Base-by-base conservation (phyloP, 53 echinoderm and acorn worm species). In the Paelopatides confundens region DNA sequence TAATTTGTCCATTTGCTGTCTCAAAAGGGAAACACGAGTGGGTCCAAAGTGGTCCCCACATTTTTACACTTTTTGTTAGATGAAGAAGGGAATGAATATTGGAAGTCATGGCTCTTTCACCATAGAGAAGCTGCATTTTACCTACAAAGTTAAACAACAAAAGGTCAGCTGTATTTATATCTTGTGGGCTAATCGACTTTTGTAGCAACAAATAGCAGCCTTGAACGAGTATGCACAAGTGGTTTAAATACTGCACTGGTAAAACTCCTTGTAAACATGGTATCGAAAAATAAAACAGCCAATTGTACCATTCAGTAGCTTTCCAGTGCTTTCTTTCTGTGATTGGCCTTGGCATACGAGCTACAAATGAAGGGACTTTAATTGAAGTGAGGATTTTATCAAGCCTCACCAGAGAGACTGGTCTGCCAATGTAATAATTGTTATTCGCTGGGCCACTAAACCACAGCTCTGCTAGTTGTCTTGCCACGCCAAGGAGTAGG, bases 261-360 rank as follows among this genome's bases (percentile, higher is more conserved):
- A 91, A 54, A 37, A 91, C 66, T 9, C 87, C 89, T 18, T 86
- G 86, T 1, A 92, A 48, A 39, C 94, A 94, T 14, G 92, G 91
- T 3, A 94, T 6, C 0, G 36, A 28, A n/a, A 71, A 83, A 36
- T 62, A 81, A 17, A 88, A 27, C 3, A 88, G 32, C 88, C 88
- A 88, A 23, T 32, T 12, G 36, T 81, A 65, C 88, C 88, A 88
- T 31, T 88, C 81, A 35, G 34, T 65, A 24, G 88, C 88, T 48
- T 88, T 88, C 82, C 88, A 88, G 46, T 48, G 81, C 23, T 89
- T 82, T 8, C 89, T 63, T 33, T 89, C 82, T 48, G 82, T 21
- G n/a, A 85, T 39, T 85, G 85, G 85, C 39, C 85, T 35, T 36
- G 85, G 85, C 46, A 65, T 85, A 63, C 85, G 35, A 52, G 65